These are phyloP conservation scores for Drosophila anomalata DNA, from an alignment of 2,888 invertebrate genomes.

Conservation along the genomic window DNA sequence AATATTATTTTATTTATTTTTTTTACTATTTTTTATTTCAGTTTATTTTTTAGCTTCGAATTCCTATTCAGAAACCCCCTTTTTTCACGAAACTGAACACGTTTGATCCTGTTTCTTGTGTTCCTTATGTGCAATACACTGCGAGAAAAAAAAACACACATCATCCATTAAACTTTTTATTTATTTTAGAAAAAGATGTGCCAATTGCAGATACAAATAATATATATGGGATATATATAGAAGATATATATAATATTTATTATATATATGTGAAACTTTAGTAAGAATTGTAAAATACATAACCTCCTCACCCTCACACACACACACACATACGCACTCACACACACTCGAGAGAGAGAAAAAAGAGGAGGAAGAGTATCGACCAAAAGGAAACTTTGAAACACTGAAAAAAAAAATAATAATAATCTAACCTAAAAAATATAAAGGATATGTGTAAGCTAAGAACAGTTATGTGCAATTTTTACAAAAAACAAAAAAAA, in stretches of 20 bases:
- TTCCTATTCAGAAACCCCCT: neutral
- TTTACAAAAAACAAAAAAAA: slow-evolving; percentile 31
- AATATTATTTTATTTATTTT: slow-evolving; percentile 5
- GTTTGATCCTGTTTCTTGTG: neutral
- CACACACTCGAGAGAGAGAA: slow-evolving; percentile 11
- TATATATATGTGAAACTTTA: slow-evolving; percentile 40
- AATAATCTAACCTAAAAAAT: slow-evolving; percentile 5
- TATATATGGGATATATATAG: slow-evolving; percentile 10
- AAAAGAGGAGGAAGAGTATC: slow-evolving; percentile 27
- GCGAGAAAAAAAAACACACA: neutral
- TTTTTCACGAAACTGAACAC: too few species aligned
- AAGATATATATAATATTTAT: slow-evolving; percentile 21
- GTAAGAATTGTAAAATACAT: slow-evolving; percentile 51
- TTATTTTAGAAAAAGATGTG: slow-evolving; percentile 61
- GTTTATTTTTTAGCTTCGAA: slow-evolving; percentile 14
- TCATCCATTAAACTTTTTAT: slow-evolving; percentile 8
- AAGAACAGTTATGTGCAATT: slow-evolving; percentile 67
- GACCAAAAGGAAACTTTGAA: slow-evolving; percentile 49
- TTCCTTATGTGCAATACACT: slow-evolving; percentile 11
- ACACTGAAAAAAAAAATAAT: slow-evolving; percentile 7
- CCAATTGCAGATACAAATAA: slow-evolving; percentile 61
- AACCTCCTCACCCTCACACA: neutral
- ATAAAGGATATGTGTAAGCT: slow-evolving; percentile 14
- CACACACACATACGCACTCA: slow-evolving; percentile 27
- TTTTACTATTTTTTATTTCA: neutral